phyloP scores from a whole-genome alignment of 2,888 invertebrate species.

The Lepidocyrtoides sp. region DNA sequence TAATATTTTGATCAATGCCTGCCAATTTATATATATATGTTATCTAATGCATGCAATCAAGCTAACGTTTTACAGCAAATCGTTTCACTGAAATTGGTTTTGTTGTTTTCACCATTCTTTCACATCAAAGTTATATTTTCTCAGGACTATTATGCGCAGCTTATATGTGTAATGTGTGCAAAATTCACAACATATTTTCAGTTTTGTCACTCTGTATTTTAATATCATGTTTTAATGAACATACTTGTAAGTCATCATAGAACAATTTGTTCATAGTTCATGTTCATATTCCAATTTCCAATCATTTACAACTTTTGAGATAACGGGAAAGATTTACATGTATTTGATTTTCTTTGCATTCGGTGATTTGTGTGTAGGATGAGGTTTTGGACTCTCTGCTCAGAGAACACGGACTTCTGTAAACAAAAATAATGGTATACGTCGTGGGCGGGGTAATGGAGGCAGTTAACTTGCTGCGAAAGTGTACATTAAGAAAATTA shows the following conservation, averaged over 20 bases:
- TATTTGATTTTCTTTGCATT: slow-evolving; percentile 25
- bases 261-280: no score
- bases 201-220: background rate
- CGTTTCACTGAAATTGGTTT: no score
- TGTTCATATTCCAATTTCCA: background rate
- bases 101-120: no score
- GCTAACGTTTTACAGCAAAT: no score
- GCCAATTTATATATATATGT: no score
- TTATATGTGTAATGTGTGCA: background rate
- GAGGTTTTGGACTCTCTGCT: slow-evolving; percentile 87
- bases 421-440: slow-evolving; percentile 77
- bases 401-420: slow-evolving; percentile 87
- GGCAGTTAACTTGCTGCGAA: background rate
- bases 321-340: no score
- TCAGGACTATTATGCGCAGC: background rate
- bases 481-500: background rate
- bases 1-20: no score
- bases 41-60: no score
- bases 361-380: slow-evolving; percentile 86
- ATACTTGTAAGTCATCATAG: background rate
- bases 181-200: background rate
- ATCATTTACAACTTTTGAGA: no score
- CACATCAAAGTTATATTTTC: no score
- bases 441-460: background rate
- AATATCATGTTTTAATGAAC: background rate